phyloP scores from a whole-genome alignment of 1,140 invertebrate species.

The Drosophila baimaii region DNA sequence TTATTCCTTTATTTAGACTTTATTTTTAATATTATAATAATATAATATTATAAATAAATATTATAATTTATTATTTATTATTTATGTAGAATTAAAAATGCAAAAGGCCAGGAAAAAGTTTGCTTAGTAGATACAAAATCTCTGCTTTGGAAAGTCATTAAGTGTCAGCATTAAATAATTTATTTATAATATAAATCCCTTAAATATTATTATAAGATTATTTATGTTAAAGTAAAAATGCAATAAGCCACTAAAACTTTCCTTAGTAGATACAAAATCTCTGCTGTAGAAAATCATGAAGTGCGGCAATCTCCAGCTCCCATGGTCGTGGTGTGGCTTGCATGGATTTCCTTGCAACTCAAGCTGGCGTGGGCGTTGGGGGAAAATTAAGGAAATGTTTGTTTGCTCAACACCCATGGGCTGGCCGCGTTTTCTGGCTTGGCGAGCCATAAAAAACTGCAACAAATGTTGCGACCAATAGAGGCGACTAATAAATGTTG shows the following conservation, averaged over 20 bases:
- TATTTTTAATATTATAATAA: too few relatives aligned
- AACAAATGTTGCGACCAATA: constrained; percentile 76
- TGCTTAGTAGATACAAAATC: constrained; percentile 3
- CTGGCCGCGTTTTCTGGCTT: constrained; percentile 7
- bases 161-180: too few relatives aligned
- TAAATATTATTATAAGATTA: background rate
- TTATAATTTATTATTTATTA: too few relatives aligned
- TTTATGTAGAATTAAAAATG: background rate
- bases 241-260: background rate
- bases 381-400: constrained; percentile 70
- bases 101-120: background rate
- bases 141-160: constrained; percentile 53
- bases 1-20: too few relatives aligned
- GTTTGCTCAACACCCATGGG: constrained; percentile 50
- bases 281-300: constrained; percentile 57
- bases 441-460: constrained; percentile 66
- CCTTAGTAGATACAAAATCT: constrained; percentile 4
- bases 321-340: constrained; percentile 29
- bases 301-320: constrained; percentile 39
- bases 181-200: background rate
- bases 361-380: constrained; percentile 50
- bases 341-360: constrained; percentile 23
- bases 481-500: constrained; percentile 70
- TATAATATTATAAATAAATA: too few relatives aligned
- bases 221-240: background rate